Percentiles rank a stretch among this genome's conserved stretches.
These are phyloP conservation scores for Rotaria macrura DNA, from an alignment of 2,888 invertebrate genomes.

Conservation along the genomic window DNA sequence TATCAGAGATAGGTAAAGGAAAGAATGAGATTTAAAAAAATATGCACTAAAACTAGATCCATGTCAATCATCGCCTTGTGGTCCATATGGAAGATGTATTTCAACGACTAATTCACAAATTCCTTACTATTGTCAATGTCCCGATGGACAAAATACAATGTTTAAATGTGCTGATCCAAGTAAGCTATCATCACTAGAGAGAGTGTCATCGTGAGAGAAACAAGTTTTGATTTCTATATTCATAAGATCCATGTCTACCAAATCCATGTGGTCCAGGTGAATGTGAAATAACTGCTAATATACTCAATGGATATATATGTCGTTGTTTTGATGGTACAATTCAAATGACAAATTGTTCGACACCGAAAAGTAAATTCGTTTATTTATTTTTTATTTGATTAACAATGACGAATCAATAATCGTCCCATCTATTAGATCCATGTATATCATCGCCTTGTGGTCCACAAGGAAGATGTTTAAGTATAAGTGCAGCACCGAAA, in stretches of 20 bases:
- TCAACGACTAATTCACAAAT: background rate
- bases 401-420: background rate
- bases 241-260: constrained; percentile 11
- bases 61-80: constrained; percentile 32
- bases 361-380: constrained; percentile 21
- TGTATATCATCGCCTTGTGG: constrained; percentile 30
- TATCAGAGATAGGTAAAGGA: too few species aligned
- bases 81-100: constrained; percentile 23
- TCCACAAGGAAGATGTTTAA: constrained; percentile 2
- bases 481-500: constrained; percentile 21
- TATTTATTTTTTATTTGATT: too few species aligned
- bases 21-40: too few species aligned
- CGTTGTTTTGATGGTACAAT: constrained; percentile 25
- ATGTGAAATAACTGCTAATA: constrained; percentile 29
- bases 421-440: background rate
- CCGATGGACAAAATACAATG: background rate
- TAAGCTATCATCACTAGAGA: background rate
- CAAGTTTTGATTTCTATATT: too few species aligned
- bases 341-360: constrained; percentile 18
- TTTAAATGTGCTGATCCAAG: constrained; percentile 13
- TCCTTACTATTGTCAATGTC: constrained; percentile 19
- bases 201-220: too few species aligned
- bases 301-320: constrained; percentile 29
- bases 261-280: constrained; percentile 33
- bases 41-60: background rate